Conservation (phyloP, 2,888 invertebrate species). For the Acronicta alni region DNA sequence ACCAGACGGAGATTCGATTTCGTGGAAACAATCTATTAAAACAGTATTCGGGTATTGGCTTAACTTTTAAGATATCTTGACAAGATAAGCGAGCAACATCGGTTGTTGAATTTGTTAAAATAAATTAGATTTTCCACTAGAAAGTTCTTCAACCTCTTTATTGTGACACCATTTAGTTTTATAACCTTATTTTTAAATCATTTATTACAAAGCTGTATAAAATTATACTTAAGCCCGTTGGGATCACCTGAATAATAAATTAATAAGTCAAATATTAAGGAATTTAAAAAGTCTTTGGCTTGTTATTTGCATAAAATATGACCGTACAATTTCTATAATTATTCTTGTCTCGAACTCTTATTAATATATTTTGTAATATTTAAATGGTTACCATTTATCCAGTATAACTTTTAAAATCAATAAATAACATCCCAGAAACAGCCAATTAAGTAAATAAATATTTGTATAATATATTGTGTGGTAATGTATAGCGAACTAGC, state of each 20-base stretch:
- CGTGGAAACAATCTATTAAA: conserved; percentile 71
- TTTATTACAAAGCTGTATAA: conserved; percentile 30
- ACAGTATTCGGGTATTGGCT: conserved; percentile 50
- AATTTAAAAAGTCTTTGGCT: conserved; percentile 20
- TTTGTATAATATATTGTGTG: conserved; percentile 14
- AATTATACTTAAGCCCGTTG: conserved; percentile 30
- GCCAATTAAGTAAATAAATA: conserved; percentile 42
- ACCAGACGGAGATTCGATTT: conserved; percentile 65
- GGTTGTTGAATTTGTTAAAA: conserved; percentile 51
- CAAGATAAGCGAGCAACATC: conserved; percentile 48
- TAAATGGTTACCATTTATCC: conserved; percentile 10
- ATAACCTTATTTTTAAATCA: conserved; percentile 20
- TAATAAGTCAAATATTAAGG: conserved; percentile 15
- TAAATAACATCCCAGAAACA: conserved; percentile 33
- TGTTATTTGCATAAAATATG: conserved; percentile 33
- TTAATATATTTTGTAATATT: not conserved
- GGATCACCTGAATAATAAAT: conserved; percentile 21
- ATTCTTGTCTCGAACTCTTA: conserved; percentile 18
- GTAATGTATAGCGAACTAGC: conserved; percentile 22
- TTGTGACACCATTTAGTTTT: conserved; percentile 20
- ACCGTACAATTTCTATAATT: conserved; percentile 23
- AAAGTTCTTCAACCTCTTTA: conserved; percentile 51
- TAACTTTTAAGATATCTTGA: conserved; percentile 56
- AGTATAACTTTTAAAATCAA: conserved; percentile 35
- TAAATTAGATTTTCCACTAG: conserved; percentile 46